Evolutionary conservation across 2,888 invertebrate species (phyloP), one percentile per base, ranked within the genome.

Genomic region (Charanyca ferruginea): DNA sequence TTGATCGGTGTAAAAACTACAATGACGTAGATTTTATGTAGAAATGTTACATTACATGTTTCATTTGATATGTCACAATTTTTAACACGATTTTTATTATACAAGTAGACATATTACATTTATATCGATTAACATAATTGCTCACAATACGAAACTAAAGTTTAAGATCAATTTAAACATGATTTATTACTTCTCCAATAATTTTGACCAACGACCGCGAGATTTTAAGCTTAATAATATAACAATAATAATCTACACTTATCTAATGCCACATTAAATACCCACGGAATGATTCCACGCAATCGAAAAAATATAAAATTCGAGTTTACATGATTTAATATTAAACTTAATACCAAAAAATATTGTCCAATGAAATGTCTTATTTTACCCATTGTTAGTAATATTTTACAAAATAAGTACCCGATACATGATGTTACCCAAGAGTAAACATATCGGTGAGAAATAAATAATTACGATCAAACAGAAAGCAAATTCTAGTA

Each of bases 371-470:
- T 53, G 48, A 69, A 59, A 70, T 72, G 65, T 53, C 66, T 67
- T 69, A 73, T 49, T 65, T 54, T 66, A 64, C 49, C 57, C 71
- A 63, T 54, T 18, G 70, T 20, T 53, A 78, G 71, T 64, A 68
- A 51, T 81, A 66, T 68, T n/a, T 68, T 77, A 79, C 64, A 69
- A 68, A 66, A 79, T 78, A 80, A 74, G 74, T 81, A 81, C 75
- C 69, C 69, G 65, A 73, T 66, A 66, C 54, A 42, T 57, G 61
- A 54, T 58, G 54, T 61, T 62, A 69, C 64, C 38, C 32, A 62
- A 65, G 49, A 60, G 65, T 66, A 63, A 57, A 72, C 32, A 53
- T 44, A 80, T 80, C 65, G 67, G 78, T 77, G 78, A 75, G 51
- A 73, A 52, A 41, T 62, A 42, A 35, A 48, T 53, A 63, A 58